Conservation (phyloP, 2,888 invertebrate species). For the Hemaris fuciformis region DNA sequence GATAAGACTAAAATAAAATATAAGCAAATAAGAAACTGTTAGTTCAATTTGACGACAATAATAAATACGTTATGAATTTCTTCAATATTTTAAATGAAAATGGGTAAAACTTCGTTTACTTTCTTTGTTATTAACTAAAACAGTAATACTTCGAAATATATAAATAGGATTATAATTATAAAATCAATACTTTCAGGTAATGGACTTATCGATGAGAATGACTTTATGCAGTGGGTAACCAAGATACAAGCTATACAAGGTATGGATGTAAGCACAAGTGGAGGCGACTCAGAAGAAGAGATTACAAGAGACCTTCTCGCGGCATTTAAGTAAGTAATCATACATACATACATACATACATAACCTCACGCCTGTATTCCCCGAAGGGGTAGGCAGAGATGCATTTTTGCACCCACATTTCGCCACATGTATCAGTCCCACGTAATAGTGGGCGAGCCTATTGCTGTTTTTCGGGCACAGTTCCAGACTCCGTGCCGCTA, state of each 20-base stretch:
- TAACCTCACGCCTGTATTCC: too few species aligned
- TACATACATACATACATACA: too few species aligned
- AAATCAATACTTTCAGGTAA: constrained; percentile 77
- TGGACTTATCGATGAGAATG: constrained; percentile 88
- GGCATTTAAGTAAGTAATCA: constrained; percentile 86
- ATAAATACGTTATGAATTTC: neutral
- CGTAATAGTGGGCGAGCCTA: too few species aligned
- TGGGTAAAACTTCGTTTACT: too few species aligned
- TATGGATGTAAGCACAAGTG: constrained; percentile 75
- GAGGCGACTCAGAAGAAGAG: constrained; percentile 83
- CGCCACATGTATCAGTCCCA: too few species aligned
- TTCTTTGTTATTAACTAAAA: neutral
- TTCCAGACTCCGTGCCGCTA: too few species aligned
- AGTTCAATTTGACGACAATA: neutral
- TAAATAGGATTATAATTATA: neutral
- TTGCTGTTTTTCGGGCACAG: too few species aligned
- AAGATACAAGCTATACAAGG: constrained; percentile 87
- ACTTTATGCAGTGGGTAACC: constrained; percentile 89
- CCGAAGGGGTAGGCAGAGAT: too few species aligned
- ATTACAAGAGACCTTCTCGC: constrained; percentile 90
- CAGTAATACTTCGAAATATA: neutral
- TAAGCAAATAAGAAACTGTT: neutral
- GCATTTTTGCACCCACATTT: too few species aligned
- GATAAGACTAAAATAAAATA: neutral
- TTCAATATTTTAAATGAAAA: too few species aligned